A percentile compares a stretch with the other conserved stretches of the same genome.
These are phyloP conservation scores for Pseudolaguvia tuberculata DNA, from an alignment of 2,113 vertebrate species.

Conservation along the genomic window DNA sequence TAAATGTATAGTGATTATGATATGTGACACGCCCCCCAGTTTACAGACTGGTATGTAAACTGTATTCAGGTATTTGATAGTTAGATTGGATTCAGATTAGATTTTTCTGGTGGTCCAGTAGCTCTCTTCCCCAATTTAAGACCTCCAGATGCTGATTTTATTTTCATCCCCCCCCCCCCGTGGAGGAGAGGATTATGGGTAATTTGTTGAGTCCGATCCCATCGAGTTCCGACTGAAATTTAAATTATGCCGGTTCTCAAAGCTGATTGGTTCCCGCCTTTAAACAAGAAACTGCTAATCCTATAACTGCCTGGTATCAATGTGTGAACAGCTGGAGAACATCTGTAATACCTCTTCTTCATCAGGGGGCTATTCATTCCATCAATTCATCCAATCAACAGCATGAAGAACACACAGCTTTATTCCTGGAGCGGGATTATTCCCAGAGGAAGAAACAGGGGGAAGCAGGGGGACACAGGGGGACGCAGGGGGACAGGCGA, in stretches of 20 bases:
- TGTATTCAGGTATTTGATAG: no score
- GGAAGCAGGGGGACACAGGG: no score
- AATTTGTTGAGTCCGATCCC: background rate
- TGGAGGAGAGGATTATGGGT: background rate
- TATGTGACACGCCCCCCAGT: no score
- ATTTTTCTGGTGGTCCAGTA: no score
- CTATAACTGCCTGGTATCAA: background rate
- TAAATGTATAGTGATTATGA: background rate
- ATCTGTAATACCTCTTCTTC: background rate
- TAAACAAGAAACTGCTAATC: background rate
- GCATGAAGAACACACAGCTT: background rate
- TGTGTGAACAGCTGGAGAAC: background rate
- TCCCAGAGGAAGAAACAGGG: background rate
- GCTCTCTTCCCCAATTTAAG: no score
- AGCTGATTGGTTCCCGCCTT: background rate
- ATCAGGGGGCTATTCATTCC: background rate
- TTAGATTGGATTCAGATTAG: no score
- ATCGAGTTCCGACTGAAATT: background rate
- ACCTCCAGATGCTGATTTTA: background rate
- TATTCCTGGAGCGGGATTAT: background rate
- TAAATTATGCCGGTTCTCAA: no score
- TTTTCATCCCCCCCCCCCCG: no score
- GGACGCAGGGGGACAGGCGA: no score
- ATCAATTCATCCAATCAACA: background rate
- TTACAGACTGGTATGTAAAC: no score